Percentiles rank a stretch among this genome's conserved stretches.
Evolutionary conservation across 2,113 vertebrate genomes (phyloP).

Genomic region (Semicossyphus pulcher): DNA sequence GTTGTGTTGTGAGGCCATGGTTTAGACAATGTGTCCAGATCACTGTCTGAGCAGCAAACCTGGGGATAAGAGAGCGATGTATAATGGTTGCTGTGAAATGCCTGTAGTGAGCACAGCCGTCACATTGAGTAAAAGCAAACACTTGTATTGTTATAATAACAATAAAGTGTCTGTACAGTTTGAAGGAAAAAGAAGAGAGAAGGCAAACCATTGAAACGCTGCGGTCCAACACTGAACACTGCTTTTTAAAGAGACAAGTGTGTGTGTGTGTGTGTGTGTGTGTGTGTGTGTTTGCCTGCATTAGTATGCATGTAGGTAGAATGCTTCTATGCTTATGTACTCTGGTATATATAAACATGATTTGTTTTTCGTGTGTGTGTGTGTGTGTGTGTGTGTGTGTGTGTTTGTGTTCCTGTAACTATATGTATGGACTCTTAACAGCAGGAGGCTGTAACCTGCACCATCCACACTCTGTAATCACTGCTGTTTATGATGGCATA

Average conservation of each 20-base stretch:
- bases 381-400: slow-evolving; percentile 14
- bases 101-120: slow-evolving; percentile 33
- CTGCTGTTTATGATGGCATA: slow-evolving; percentile 71
- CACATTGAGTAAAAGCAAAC: slow-evolving; percentile 30
- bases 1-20: slow-evolving; percentile 5
- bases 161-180: neutral
- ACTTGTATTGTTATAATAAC: slow-evolving; percentile 9
- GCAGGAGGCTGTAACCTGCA: slow-evolving; percentile 67
- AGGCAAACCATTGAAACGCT: slow-evolving; percentile 1
- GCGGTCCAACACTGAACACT: too few species aligned
- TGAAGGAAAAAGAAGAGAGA: slow-evolving; percentile 4
- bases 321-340: too few species aligned
- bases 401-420: neutral
- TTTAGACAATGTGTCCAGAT: slow-evolving; percentile 23
- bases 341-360: too few species aligned
- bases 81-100: slow-evolving; percentile 25
- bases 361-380: neutral
- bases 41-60: slow-evolving; percentile 23
- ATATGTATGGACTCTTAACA: slow-evolving; percentile 30
- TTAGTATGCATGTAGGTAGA: neutral
- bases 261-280: too few species aligned
- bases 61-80: slow-evolving; percentile 12
- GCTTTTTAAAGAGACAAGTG: too few species aligned
- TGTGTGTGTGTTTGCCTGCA: neutral
- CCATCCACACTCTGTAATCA: slow-evolving; percentile 68